Conservation (phyloP, 2,888 invertebrate genomes). For the Eueremaeus valkanovi region DNA sequence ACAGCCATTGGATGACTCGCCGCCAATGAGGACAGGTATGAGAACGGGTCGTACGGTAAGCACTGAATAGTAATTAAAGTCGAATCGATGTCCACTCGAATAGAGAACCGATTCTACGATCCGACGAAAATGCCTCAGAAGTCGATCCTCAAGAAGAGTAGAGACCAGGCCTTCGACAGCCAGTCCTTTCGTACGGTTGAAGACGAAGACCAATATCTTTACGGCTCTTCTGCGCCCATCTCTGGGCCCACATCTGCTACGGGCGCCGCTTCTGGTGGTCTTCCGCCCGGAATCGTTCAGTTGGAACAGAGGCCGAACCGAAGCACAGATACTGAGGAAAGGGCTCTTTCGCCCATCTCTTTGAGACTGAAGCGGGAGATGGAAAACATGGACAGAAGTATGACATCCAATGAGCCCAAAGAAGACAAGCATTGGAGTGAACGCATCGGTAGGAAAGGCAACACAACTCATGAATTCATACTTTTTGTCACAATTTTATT, state of each 20-base stretch:
- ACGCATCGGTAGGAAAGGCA: not conserved
- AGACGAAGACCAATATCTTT: not conserved
- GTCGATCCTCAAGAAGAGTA: not conserved
- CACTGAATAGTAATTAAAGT: too few relatives aligned
- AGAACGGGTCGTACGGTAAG: not conserved
- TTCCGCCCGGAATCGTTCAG: not conserved
- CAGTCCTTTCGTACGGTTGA: not conserved
- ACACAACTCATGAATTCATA: not conserved
- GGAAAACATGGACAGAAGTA: conserved; percentile 4
- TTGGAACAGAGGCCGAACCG: not conserved
- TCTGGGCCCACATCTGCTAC: not conserved
- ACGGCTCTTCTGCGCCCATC: not conserved
- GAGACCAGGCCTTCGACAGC: not conserved
- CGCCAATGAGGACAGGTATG: not conserved
- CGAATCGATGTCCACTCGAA: not conserved
- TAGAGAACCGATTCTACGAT: not conserved
- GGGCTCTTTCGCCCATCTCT: not conserved
- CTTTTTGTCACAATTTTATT: not conserved
- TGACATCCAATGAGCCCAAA: not conserved
- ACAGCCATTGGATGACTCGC: not conserved
- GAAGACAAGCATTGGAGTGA: not conserved
- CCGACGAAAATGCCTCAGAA: not conserved
- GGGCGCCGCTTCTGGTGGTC: not conserved
- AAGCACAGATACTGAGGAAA: not conserved
- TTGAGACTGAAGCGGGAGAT: conserved; percentile 10